Evolutionary conservation across 2,888 invertebrate species (phyloP).

Genomic region (Dasysyrphus tricinctus): DNA sequence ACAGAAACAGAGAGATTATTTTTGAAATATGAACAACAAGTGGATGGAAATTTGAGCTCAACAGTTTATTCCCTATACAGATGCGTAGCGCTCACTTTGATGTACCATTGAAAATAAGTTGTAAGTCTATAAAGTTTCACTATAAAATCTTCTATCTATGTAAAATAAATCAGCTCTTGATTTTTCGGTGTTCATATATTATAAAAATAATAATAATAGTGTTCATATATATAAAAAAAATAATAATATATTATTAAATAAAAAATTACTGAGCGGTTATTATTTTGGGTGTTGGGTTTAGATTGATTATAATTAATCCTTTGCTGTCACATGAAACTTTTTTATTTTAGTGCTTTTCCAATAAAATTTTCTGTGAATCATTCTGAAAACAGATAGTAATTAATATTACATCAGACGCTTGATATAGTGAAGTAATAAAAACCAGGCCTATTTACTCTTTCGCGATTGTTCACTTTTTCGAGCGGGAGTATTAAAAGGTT

Average conservation of each 20-base stretch:
- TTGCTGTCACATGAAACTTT: slow-evolving; percentile 4
- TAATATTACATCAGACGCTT: no score
- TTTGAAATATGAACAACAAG: slow-evolving; percentile 22
- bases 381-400: background rate
- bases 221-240: no score
- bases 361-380: background rate
- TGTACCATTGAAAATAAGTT: background rate
- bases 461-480: no score
- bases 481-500: no score
- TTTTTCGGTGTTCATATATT: slow-evolving; percentile 3
- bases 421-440: no score
- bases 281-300: slow-evolving; percentile 17
- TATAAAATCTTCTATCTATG: background rate
- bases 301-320: slow-evolving; percentile 14
- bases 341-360: background rate
- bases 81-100: background rate
- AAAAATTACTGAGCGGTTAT: slow-evolving; percentile 23
- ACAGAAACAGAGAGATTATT: slow-evolving; percentile 4
- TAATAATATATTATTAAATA: no score
- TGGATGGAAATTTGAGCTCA: slow-evolving; percentile 16
- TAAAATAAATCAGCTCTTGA: background rate
- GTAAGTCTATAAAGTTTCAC: background rate
- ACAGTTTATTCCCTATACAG: slow-evolving; percentile 5
- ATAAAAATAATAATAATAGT: slow-evolving; percentile 31
- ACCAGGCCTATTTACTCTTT: no score